Percentiles rank a stretch among this genome's conserved stretches.
phyloP scores from a whole-genome alignment of 2,113 vertebrate species.

The Poecilia latipinna region DNA sequence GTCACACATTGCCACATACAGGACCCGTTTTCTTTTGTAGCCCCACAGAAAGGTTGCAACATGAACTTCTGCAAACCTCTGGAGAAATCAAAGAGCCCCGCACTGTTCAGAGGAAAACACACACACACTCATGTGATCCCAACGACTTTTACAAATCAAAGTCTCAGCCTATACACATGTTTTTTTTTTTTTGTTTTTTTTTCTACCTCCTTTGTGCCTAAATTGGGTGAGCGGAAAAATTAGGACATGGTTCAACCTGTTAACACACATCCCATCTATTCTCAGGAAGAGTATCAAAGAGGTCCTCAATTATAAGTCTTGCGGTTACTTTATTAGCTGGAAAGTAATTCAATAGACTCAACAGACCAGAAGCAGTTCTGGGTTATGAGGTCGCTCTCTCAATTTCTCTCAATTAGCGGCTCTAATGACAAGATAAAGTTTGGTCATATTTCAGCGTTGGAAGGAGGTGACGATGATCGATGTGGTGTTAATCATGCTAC shows the following conservation, averaged over 20 bases:
- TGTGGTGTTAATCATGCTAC: constrained; percentile 14
- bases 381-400: constrained; percentile 58
- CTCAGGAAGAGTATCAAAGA: constrained; percentile 38
- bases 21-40: constrained; percentile 53
- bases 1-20: constrained; percentile 20
- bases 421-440: constrained; percentile 37
- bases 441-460: constrained; percentile 34
- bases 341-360: constrained; percentile 50
- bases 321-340: constrained; percentile 47
- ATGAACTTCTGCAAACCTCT: constrained; percentile 64
- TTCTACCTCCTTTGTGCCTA: constrained; percentile 36
- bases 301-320: constrained; percentile 63
- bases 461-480: constrained; percentile 41
- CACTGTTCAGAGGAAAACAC: constrained; percentile 70
- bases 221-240: constrained; percentile 66
- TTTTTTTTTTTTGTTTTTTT: constrained; percentile 32
- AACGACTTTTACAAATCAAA: constrained; percentile 73
- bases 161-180: constrained; percentile 55
- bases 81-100: constrained; percentile 69
- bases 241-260: constrained; percentile 68
- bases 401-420: constrained; percentile 64
- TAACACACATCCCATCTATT: constrained; percentile 68
- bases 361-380: constrained; percentile 54
- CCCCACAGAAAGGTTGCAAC: constrained; percentile 68
- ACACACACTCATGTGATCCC: constrained; percentile 65